These are phyloP conservation scores for Petroica traversi DNA, from an alignment of 2,113 vertebrate genomes.

Conservation along the genomic window DNA sequence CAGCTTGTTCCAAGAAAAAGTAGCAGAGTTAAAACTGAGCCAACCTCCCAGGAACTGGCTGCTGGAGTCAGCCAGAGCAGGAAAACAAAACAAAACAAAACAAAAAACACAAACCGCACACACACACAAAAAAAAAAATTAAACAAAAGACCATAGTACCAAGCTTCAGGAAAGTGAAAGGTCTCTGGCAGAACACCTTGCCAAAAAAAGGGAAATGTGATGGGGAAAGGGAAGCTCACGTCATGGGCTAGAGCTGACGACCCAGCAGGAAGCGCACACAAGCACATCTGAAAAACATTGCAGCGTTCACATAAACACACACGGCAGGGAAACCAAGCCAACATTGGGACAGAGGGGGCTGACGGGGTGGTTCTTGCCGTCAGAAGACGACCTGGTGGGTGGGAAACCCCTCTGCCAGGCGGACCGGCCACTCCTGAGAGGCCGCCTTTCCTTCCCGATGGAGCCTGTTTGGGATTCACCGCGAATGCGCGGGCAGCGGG, in stretches of 20 bases:
- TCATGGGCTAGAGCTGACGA: neutral
- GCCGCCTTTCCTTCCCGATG: neutral
- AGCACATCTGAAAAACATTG: neutral
- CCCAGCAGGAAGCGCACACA: neutral
- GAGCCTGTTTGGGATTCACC: neutral
- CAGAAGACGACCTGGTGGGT: neutral
- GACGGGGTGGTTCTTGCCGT: neutral
- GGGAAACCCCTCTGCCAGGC: neutral
- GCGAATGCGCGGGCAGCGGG: neutral
- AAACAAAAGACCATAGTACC: neutral
- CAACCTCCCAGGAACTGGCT: neutral
- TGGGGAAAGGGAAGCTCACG: neutral
- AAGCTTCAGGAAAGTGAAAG: slow-evolving; percentile 15
- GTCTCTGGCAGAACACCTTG: neutral
- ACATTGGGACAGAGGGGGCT: accelerated
- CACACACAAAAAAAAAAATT: no score
- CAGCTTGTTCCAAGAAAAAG: neutral
- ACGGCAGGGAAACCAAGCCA: neutral
- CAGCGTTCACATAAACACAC: neutral
- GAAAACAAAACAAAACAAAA: neutral
- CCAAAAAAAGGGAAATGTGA: neutral
- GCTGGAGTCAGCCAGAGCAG: neutral
- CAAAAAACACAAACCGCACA: no score
- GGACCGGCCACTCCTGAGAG: accelerated
- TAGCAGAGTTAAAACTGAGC: neutral